These are phyloP conservation scores for Anguilla marmorata DNA, from an alignment of 2,797 vertebrate genomes.

Conservation along the genomic window DNA sequence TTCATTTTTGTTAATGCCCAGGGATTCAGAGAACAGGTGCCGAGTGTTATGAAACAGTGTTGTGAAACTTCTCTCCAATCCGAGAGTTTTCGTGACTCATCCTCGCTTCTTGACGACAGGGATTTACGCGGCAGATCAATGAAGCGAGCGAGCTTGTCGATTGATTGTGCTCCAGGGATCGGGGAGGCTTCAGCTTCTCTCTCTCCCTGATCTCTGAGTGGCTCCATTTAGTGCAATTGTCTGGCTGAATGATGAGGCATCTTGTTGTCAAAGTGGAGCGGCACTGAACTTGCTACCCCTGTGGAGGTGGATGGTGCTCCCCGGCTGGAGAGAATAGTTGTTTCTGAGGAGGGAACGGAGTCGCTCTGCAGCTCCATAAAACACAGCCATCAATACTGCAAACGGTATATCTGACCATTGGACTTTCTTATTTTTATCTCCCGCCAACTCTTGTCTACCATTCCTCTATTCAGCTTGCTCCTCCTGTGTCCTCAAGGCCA, in stretches of 20 bases:
- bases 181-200: not conserved
- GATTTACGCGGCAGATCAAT: constrained; percentile 11
- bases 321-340: not conserved
- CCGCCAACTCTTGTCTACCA: not conserved
- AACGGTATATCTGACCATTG: not conserved
- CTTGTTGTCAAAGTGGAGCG: not conserved
- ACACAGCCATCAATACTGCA: not conserved
- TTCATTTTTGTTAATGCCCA: not conserved
- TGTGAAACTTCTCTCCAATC: not conserved
- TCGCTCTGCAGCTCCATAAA: not conserved
- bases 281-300: not conserved
- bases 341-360: not conserved
- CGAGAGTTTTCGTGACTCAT: not conserved
- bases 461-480: not conserved
- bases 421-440: not conserved
- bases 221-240: constrained; percentile 16
- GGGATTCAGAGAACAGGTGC: not conserved
- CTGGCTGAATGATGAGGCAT: not conserved
- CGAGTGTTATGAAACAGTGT: not conserved
- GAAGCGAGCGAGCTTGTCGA: constrained; percentile 10
- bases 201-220: not conserved
- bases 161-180: not conserved
- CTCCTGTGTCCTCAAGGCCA: not conserved
- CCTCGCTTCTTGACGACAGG: not conserved
- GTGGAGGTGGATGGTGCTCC: not conserved